Conservation (phyloP, 2,888 invertebrate genomes). For the Galeopsomyia nigrocyanea region DNA sequence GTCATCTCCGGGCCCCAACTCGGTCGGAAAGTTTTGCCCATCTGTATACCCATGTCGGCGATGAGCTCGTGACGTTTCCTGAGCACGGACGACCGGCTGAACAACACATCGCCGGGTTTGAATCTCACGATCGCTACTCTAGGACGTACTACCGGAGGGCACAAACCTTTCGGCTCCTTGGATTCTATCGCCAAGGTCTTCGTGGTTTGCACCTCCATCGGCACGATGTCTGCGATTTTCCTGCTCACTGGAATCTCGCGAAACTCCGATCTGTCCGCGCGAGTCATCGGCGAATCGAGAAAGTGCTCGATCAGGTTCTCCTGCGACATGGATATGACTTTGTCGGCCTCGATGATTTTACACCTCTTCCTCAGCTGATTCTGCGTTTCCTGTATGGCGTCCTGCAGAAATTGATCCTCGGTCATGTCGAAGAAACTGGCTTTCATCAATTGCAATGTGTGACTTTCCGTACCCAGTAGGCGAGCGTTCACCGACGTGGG, state of each 20-base stretch:
- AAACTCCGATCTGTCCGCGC: too few species aligned
- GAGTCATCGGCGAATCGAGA: too few species aligned
- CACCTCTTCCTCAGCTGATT: not conserved
- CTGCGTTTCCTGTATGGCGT: conserved; percentile 1
- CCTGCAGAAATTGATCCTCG: conserved; percentile 8
- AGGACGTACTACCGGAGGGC: conserved; percentile 10
- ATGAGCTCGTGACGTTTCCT: not conserved
- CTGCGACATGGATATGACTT: too few species aligned
- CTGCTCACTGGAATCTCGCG: too few species aligned
- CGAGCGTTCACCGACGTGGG: conserved; percentile 76
- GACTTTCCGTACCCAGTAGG: conserved; percentile 75
- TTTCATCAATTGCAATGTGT: conserved; percentile 86
- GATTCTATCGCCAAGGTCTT: too few species aligned
- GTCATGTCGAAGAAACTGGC: conserved; percentile 77
- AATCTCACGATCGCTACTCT: conserved; percentile 23
- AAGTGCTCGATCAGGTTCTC: too few species aligned
- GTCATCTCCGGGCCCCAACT: conserved; percentile 82
- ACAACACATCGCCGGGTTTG: not conserved
- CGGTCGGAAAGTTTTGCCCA: conserved; percentile 77
- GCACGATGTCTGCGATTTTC: too few species aligned
- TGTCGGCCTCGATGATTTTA: too few species aligned
- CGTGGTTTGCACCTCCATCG: too few species aligned
- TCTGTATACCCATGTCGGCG: conserved; percentile 56
- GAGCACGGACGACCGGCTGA: conserved; percentile 11
- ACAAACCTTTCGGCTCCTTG: too few species aligned